Evolutionary conservation across 2,113 vertebrate species (phyloP).

Genomic region (Pseudopipra pipra): DNA sequence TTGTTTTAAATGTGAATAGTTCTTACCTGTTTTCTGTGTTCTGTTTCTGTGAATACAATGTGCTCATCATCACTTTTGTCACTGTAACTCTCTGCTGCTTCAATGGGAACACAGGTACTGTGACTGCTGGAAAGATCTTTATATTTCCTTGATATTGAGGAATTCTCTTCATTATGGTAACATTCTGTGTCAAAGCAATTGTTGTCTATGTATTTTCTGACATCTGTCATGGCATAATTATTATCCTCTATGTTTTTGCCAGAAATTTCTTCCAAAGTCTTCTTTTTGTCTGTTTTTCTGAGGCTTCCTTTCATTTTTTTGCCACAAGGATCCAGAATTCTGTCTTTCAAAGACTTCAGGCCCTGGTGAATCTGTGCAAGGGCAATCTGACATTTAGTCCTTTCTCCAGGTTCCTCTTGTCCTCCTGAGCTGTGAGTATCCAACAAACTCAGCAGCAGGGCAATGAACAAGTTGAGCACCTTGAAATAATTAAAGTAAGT

Average conservation of each 20-base stretch:
- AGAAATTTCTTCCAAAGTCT: neutral
- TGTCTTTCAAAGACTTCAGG: slow-evolving; percentile 51
- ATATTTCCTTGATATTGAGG: slow-evolving; percentile 55
- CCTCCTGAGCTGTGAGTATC: slow-evolving; percentile 78
- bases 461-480: slow-evolving; percentile 95
- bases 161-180: slow-evolving; percentile 60
- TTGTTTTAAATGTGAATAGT: neutral
- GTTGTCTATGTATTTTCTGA: slow-evolving; percentile 37
- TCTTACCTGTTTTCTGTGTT: slow-evolving; percentile 61
- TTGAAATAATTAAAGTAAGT: slow-evolving; percentile 44
- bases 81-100: slow-evolving; percentile 68
- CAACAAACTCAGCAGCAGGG: slow-evolving; percentile 92
- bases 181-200: slow-evolving; percentile 58
- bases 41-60: neutral
- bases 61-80: neutral
- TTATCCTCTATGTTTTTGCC: slow-evolving; percentile 36
- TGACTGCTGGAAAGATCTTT: slow-evolving; percentile 73
- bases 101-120: slow-evolving; percentile 76
- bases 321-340: slow-evolving; percentile 16
- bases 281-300: neutral
- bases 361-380: slow-evolving; percentile 75
- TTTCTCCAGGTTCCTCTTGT: slow-evolving; percentile 75
- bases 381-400: slow-evolving; percentile 85
- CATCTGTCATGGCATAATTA: slow-evolving; percentile 58
- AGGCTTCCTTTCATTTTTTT: neutral